Evolutionary conservation across 2,888 invertebrate genomes (phyloP).

Genomic region (Rhogogaster chlorosoma): DNA sequence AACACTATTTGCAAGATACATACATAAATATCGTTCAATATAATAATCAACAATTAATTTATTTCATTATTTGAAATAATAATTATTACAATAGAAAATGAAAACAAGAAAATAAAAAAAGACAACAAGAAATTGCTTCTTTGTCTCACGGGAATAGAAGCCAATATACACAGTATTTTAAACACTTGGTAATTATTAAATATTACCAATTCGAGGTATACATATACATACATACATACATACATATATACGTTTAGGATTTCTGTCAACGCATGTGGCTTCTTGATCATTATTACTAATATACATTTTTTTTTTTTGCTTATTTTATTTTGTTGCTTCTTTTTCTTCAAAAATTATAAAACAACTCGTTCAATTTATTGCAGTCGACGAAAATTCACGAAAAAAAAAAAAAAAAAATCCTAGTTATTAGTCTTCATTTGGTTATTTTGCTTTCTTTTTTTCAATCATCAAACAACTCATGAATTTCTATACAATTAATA

Average conservation of each 20-base stretch:
- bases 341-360: not conserved
- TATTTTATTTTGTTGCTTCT: not conserved
- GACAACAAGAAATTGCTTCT: not conserved
- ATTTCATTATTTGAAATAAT: not conserved
- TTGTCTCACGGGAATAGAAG: not conserved
- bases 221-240: not conserved
- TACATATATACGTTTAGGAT: not conserved
- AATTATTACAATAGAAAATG: not conserved
- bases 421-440: not conserved
- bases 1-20: not conserved
- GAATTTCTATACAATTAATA: not conserved
- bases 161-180: not conserved
- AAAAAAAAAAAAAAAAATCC: too few species aligned
- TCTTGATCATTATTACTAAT: not conserved
- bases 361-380: not conserved
- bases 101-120: too few species aligned
- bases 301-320: not conserved
- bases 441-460: not conserved
- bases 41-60: conserved; percentile 1
- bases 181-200: conserved; percentile 2
- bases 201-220: conserved; percentile 11
- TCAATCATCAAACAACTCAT: not conserved
- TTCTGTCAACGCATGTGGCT: not conserved
- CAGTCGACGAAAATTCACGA: not conserved
- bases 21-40: not conserved